phyloP scores from a whole-genome alignment of 2,113 vertebrate species.

The Leptosomus discolor region DNA sequence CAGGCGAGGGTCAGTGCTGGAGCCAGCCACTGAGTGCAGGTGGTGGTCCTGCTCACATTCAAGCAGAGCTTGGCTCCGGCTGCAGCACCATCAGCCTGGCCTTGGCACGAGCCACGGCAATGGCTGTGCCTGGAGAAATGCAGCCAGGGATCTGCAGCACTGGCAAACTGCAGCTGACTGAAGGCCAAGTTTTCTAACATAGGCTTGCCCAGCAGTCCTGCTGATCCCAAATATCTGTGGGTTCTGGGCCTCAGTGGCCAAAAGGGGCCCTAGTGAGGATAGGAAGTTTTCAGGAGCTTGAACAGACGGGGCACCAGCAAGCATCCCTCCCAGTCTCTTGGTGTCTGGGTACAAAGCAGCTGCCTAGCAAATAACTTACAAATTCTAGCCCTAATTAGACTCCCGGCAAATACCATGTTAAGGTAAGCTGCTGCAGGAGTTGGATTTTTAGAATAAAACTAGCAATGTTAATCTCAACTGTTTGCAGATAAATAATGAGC shows the following conservation, averaged over 20 bases:
- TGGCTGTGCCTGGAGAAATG: background rate
- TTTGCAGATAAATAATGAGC: background rate
- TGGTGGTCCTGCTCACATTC: background rate
- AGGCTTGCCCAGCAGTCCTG: background rate
- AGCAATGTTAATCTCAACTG: background rate
- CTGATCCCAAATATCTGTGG: background rate
- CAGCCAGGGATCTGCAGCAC: background rate
- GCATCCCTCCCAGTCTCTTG: background rate
- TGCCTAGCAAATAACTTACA: background rate
- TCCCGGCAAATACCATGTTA: background rate
- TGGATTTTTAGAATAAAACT: background rate
- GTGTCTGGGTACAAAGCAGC: background rate
- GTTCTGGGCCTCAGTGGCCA: background rate
- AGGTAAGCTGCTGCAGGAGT: background rate
- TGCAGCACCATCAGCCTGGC: background rate
- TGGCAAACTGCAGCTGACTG: background rate
- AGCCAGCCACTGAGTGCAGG: background rate
- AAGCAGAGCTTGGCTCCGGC: background rate
- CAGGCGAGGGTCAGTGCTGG: background rate
- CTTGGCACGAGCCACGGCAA: fast-evolving
- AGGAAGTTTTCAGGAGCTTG: background rate
- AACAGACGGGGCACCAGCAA: background rate
- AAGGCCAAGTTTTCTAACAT: background rate
- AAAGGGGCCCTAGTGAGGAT: background rate
- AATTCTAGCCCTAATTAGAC: background rate